Conservation (phyloP, 2,888 invertebrate genomes). For the Acanthopleura granulata region DNA sequence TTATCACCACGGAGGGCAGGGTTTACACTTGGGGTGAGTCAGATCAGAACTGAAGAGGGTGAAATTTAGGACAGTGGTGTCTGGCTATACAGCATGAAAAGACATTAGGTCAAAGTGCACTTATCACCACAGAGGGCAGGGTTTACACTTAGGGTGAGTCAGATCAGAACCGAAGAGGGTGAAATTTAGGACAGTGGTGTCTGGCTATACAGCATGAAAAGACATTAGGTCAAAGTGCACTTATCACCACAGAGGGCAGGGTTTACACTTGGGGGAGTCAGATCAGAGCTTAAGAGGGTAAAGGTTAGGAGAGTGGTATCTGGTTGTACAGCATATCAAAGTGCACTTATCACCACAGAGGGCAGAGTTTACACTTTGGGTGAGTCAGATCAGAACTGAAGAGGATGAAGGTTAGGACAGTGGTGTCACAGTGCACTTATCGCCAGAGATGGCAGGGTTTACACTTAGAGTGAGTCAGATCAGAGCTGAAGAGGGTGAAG, state of each 20-base stretch:
- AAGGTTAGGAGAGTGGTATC: constrained; percentile 80
- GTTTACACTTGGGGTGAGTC: constrained; percentile 84
- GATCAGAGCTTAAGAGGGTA: constrained; percentile 39
- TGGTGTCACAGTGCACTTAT: constrained; percentile 7
- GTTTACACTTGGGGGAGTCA: constrained; percentile 84
- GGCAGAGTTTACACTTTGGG: constrained; percentile 89
- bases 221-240: constrained; percentile 87
- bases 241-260: constrained; percentile 88
- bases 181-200: constrained; percentile 76
- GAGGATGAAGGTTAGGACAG: not conserved
- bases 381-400: constrained; percentile 67
- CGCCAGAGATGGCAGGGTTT: too few species aligned
- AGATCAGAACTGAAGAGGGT: constrained; percentile 54
- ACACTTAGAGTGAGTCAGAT: too few species aligned
- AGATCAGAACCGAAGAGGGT: not conserved
- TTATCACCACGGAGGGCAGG: constrained; percentile 88
- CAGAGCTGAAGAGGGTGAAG: too few species aligned
- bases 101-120: constrained; percentile 87
- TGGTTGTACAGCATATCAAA: constrained; percentile 88
- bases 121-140: constrained; percentile 88
- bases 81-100: constrained; percentile 86
- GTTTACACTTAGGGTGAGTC: constrained; percentile 84
- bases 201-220: constrained; percentile 87
- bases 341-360: constrained; percentile 85
- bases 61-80: constrained; percentile 78